Evolutionary conservation across 2,888 invertebrate genomes (phyloP).

Genomic region (Mayetiola destructor): DNA sequence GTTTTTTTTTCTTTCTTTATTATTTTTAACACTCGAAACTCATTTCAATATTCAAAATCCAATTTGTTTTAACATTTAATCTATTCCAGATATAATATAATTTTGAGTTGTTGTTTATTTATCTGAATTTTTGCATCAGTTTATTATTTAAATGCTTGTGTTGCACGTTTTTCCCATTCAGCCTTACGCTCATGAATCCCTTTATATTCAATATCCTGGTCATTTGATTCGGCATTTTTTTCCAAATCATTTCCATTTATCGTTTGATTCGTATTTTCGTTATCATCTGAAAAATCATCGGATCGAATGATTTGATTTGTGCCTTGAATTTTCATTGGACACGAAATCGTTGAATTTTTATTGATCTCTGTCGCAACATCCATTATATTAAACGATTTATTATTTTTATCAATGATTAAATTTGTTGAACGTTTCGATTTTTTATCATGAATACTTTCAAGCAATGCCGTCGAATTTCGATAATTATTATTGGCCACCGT

Average conservation of each 20-base stretch:
- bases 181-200: conserved; percentile 60
- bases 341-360: too few relatives aligned
- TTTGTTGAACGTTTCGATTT: conserved; percentile 16
- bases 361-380: not conserved
- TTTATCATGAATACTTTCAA: conserved; percentile 13
- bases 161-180: conserved; percentile 64
- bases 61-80: not conserved
- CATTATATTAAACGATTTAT: conserved; percentile 16
- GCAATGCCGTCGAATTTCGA: conserved; percentile 16
- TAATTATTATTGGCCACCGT: conserved; percentile 9
- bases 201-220: conserved; percentile 38
- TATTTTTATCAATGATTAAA: conserved; percentile 15
- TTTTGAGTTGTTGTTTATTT: not conserved
- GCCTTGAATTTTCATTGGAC: too few relatives aligned
- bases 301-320: too few relatives aligned
- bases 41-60: not conserved
- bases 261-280: too few relatives aligned
- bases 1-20: not conserved
- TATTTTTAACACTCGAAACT: not conserved
- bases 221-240: conserved; percentile 15
- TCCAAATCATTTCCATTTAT: too few relatives aligned
- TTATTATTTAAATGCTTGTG: conserved; percentile 37
- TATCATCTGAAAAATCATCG: too few relatives aligned
- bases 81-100: too few relatives aligned
- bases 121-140: not conserved